A percentile compares a stretch with the other conserved stretches of the same genome.
Conservation (phyloP, 2,888 invertebrate species). For the Agonum fuliginosum region DNA sequence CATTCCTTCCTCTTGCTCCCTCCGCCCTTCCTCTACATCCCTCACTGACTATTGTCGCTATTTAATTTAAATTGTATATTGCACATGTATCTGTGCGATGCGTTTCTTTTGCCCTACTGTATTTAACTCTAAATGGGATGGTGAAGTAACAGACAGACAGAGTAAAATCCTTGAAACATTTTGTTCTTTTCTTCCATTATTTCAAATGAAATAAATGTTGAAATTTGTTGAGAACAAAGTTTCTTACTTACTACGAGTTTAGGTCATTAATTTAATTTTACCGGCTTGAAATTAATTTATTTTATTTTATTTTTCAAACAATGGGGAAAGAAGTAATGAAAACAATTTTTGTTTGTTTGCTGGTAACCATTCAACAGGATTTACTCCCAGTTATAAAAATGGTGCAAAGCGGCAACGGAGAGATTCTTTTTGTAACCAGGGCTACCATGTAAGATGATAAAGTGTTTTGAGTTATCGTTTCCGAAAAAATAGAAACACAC, state of each 20-base stretch:
- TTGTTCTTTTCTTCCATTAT: background rate
- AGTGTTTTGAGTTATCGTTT: no score
- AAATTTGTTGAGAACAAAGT: constrained; percentile 13
- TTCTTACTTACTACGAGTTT: background rate
- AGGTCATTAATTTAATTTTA: constrained; percentile 10
- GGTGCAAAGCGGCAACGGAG: no score
- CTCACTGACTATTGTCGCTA: background rate
- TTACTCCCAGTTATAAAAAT: no score
- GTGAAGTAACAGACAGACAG: background rate
- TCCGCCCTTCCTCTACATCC: background rate
- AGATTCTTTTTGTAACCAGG: no score
- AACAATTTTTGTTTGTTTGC: no score
- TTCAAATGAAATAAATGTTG: constrained; percentile 17
- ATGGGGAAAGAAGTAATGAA: no score
- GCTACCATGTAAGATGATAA: no score
- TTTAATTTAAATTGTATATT: constrained; percentile 2
- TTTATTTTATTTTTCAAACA: no score
- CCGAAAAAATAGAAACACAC: no score
- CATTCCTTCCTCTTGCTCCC: background rate
- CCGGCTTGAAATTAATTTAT: constrained; percentile 2
- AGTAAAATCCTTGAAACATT: background rate
- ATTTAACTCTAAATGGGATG: background rate
- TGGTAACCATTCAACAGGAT: no score
- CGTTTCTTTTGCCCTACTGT: background rate
- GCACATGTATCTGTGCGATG: background rate